Evolutionary conservation across 2,888 invertebrate genomes (phyloP).

Genomic region (Argynnis bischoffii): DNA sequence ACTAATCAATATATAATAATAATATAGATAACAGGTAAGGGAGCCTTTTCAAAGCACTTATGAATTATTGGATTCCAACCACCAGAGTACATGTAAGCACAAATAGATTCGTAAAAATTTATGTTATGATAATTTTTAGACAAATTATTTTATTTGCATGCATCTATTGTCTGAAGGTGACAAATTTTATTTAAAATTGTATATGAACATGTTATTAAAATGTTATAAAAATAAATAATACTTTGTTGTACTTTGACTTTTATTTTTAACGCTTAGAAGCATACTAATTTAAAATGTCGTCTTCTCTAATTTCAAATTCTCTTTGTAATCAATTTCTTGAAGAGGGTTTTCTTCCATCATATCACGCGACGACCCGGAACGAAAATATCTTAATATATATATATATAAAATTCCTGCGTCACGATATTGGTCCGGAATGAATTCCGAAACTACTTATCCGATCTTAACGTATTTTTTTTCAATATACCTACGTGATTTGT

Average conservation of each 20-base stretch:
- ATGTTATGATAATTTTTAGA: constrained; percentile 38
- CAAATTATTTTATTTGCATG: constrained; percentile 59
- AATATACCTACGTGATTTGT: too few relatives aligned
- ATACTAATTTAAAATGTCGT: too few relatives aligned
- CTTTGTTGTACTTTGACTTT: constrained; percentile 48
- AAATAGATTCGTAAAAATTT: constrained; percentile 29
- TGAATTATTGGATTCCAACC: constrained; percentile 34
- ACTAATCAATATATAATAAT: constrained; percentile 23
- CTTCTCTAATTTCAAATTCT: too few relatives aligned
- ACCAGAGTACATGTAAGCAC: constrained; percentile 33
- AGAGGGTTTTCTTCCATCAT: too few relatives aligned
- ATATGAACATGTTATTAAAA: constrained; percentile 62
- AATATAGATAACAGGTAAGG: constrained; percentile 22
- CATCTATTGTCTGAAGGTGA: constrained; percentile 47
- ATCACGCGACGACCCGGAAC: too few relatives aligned
- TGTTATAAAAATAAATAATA: constrained; percentile 68
- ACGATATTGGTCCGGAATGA: too few relatives aligned
- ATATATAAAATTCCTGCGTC: too few relatives aligned
- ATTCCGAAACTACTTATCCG: too few relatives aligned
- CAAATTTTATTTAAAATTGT: constrained; percentile 57
- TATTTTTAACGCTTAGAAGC: constrained; percentile 29
- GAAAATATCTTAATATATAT: too few relatives aligned
- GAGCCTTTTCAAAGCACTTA: constrained; percentile 35
- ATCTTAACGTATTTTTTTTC: too few relatives aligned
- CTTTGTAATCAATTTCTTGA: too few relatives aligned